Percentiles rank a stretch among this genome's conserved stretches.
Evolutionary conservation across 2,888 invertebrate genomes (phyloP).

Genomic region (Drosophila birchii): DNA sequence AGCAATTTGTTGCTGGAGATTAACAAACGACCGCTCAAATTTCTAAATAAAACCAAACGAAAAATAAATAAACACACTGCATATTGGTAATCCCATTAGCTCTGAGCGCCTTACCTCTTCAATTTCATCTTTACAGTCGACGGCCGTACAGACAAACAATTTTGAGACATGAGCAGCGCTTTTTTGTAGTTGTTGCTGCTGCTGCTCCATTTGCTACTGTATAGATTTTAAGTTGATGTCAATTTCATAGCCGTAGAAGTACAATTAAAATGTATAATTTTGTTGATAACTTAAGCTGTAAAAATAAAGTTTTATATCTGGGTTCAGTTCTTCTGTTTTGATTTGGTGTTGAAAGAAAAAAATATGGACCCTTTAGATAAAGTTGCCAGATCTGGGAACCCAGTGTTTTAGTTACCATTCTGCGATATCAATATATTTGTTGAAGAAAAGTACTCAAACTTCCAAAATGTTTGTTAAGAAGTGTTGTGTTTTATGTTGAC

Average conservation of each 20-base stretch:
- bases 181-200: constrained; percentile 78
- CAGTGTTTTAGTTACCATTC: neutral
- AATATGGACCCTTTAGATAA: constrained; percentile 54
- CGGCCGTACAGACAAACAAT: constrained; percentile 92
- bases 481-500: too few species aligned
- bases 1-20: constrained; percentile 90
- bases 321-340: constrained; percentile 57
- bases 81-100: neutral
- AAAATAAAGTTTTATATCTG: constrained; percentile 35
- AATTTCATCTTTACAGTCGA: constrained; percentile 95
- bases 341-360: constrained; percentile 62
- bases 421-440: neutral
- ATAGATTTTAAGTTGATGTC: constrained; percentile 5
- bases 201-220: constrained; percentile 80
- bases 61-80: neutral
- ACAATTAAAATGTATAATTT: neutral
- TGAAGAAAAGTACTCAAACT: neutral
- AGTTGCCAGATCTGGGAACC: neutral
- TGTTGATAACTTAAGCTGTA: neutral
- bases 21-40: constrained; percentile 93
- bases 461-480: neutral
- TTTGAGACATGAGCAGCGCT: constrained; percentile 86
- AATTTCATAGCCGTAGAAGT: constrained; percentile 32
- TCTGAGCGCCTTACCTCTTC: constrained; percentile 89
- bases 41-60: constrained; percentile 87